Evolutionary conservation across 2,113 vertebrate species (phyloP).

Genomic region (Galemys pyrenaicus): DNA sequence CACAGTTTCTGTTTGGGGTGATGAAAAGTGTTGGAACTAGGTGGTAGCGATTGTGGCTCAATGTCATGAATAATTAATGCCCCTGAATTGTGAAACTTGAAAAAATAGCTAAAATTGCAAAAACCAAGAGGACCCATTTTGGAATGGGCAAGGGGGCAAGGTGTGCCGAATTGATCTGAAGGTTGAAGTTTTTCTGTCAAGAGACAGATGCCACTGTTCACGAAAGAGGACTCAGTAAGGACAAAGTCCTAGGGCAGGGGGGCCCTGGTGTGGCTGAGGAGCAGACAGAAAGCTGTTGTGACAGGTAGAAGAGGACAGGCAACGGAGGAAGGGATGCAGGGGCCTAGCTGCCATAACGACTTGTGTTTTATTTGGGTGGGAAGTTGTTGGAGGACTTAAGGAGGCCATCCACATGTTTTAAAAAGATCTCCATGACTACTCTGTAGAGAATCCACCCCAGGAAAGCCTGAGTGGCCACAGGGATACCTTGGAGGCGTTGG

Average conservation of each 20-base stretch:
- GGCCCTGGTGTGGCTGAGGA: background rate
- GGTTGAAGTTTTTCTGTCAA: background rate
- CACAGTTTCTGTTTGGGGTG: background rate
- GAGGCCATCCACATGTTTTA: background rate
- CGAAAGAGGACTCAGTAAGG: background rate
- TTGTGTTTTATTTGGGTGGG: slow-evolving; percentile 32
- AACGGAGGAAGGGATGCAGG: background rate
- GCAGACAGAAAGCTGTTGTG: background rate
- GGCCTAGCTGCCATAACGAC: background rate
- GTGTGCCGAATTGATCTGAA: background rate
- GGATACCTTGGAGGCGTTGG: background rate
- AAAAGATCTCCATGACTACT: background rate
- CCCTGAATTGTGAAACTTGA: background rate
- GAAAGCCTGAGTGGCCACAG: background rate
- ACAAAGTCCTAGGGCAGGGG: background rate
- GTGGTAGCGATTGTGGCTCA: background rate
- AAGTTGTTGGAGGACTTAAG: slow-evolving; percentile 19
- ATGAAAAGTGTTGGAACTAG: background rate
- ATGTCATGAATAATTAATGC: background rate
- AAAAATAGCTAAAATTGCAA: background rate
- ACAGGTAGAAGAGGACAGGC: background rate
- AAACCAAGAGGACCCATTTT: background rate
- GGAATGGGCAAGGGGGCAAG: background rate
- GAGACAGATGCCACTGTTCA: background rate
- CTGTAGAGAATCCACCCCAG: background rate